Conservation (phyloP, 2,888 invertebrate species). For the Cheilosia vulpina region DNA sequence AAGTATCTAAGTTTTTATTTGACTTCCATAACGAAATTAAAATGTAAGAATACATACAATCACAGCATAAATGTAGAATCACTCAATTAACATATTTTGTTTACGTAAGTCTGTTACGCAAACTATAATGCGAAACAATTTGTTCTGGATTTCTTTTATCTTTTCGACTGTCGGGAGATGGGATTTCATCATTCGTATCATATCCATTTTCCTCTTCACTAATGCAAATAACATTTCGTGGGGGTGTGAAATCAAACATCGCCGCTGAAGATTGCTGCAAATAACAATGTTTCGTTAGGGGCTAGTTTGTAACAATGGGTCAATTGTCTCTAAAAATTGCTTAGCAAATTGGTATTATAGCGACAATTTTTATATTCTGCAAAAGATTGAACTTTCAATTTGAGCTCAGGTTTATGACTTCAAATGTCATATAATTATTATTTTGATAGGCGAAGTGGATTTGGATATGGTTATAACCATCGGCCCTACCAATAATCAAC, state of each 20-base stretch:
- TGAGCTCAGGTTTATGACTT: too few relatives aligned
- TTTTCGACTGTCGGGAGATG: slow-evolving; percentile 18
- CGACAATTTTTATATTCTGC: not conserved
- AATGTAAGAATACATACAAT: slow-evolving; percentile 39
- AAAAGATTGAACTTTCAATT: too few relatives aligned
- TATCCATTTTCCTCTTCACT: slow-evolving; percentile 21
- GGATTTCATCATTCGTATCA: slow-evolving; percentile 26
- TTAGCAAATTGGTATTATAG: not conserved
- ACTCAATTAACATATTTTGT: slow-evolving; percentile 1
- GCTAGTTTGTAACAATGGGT: not conserved
- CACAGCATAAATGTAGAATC: slow-evolving; percentile 5
- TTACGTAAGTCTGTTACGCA: slow-evolving; percentile 56
- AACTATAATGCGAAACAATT: slow-evolving; percentile 56
- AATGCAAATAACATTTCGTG: slow-evolving; percentile 14
- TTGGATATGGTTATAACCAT: too few relatives aligned
- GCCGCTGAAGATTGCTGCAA: slow-evolving; percentile 46
- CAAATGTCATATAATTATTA: too few relatives aligned
- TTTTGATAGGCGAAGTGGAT: too few relatives aligned
- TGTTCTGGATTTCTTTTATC: slow-evolving; percentile 15
- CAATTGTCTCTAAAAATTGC: not conserved
- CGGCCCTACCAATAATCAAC: too few relatives aligned
- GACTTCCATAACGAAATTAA: slow-evolving; percentile 20
- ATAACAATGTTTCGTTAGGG: slow-evolving; percentile 52
- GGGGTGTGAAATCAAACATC: slow-evolving; percentile 25
- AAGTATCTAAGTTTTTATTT: not conserved